A percentile compares a stretch with the other conserved stretches of the same genome.
phyloP scores from a whole-genome alignment of 2,888 invertebrate species.

The Synanthedon tipuliformis region DNA sequence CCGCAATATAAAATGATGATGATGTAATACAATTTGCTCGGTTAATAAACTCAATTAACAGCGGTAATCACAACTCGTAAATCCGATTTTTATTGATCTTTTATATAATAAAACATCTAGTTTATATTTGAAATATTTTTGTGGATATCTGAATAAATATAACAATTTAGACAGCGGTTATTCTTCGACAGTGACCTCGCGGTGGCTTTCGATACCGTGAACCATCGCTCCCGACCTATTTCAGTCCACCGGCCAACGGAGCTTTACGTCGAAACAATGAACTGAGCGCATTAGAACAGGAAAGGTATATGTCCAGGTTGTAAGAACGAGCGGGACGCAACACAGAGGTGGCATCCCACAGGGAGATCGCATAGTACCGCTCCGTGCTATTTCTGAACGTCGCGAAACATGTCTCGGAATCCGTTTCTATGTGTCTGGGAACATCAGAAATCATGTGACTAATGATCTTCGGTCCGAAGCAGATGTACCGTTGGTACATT shows the following conservation, averaged over 20 bases:
- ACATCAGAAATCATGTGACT: constrained; percentile 66
- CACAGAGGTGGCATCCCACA: constrained; percentile 48
- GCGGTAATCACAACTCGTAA: too few relatives aligned
- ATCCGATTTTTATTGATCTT: too few relatives aligned
- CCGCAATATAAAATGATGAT: too few relatives aligned
- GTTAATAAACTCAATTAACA: too few relatives aligned
- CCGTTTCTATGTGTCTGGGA: constrained; percentile 66
- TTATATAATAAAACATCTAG: too few relatives aligned
- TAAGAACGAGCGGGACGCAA: constrained; percentile 46
- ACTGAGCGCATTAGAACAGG: constrained; percentile 53
- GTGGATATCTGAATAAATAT: too few relatives aligned
- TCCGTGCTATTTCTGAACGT: constrained; percentile 65
- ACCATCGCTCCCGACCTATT: constrained; percentile 65
- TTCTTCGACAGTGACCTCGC: constrained; percentile 59
- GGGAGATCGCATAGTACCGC: constrained; percentile 62
- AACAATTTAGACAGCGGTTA: not conserved
- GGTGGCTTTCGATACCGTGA: constrained; percentile 56
- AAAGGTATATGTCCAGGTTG: constrained; percentile 42
- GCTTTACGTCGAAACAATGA: constrained; percentile 63
- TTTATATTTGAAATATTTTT: too few relatives aligned
- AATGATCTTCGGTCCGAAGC: constrained; percentile 39
- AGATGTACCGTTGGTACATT: not conserved
- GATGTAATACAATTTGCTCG: too few relatives aligned
- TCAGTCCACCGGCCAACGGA: constrained; percentile 59
- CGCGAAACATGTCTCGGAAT: constrained; percentile 69